A percentile compares a stretch with the other conserved stretches of the same genome.
Conservation (phyloP, 2,888 invertebrate species). For the Aspidiotus destructor region DNA sequence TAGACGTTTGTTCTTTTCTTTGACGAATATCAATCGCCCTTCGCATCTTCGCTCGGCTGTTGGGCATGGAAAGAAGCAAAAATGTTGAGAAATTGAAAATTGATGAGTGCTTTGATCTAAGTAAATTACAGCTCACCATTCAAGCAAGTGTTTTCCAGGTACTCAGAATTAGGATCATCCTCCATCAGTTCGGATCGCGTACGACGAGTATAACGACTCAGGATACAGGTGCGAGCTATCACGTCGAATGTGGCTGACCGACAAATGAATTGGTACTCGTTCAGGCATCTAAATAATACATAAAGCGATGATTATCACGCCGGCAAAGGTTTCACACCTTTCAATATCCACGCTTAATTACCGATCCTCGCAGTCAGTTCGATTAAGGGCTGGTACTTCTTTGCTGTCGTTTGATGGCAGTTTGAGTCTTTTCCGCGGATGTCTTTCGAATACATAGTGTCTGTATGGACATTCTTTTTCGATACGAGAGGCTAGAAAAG, state of each 20-base stretch:
- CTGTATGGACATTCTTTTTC: slow-evolving; percentile 82
- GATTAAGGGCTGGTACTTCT: slow-evolving; percentile 72
- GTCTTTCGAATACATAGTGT: slow-evolving; percentile 78
- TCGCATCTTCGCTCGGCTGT: slow-evolving; percentile 76
- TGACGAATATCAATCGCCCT: slow-evolving; percentile 75
- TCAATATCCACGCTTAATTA: slow-evolving; percentile 36
- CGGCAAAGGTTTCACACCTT: neutral
- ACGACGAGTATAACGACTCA: slow-evolving; percentile 72
- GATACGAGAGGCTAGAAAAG: slow-evolving; percentile 62
- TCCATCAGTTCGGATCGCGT: slow-evolving; percentile 76
- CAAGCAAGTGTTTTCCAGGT: slow-evolving; percentile 81
- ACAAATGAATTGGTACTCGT: slow-evolving; percentile 80
- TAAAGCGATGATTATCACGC: neutral
- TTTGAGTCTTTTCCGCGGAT: slow-evolving; percentile 72
- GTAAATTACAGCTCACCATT: slow-evolving; percentile 54
- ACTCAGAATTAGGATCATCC: slow-evolving; percentile 78
- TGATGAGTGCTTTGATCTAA: neutral
- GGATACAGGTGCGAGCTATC: slow-evolving; percentile 63
- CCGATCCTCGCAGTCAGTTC: slow-evolving; percentile 82
- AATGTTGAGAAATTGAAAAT: slow-evolving; percentile 27
- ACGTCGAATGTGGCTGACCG: slow-evolving; percentile 77
- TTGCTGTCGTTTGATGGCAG: slow-evolving; percentile 70
- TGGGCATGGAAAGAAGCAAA: neutral
- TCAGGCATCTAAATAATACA: slow-evolving; percentile 53
- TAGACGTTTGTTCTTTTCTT: slow-evolving; percentile 77